Evolutionary conservation across 2,797 vertebrate genomes (phyloP).

Genomic region (Carduelis carduelis): DNA sequence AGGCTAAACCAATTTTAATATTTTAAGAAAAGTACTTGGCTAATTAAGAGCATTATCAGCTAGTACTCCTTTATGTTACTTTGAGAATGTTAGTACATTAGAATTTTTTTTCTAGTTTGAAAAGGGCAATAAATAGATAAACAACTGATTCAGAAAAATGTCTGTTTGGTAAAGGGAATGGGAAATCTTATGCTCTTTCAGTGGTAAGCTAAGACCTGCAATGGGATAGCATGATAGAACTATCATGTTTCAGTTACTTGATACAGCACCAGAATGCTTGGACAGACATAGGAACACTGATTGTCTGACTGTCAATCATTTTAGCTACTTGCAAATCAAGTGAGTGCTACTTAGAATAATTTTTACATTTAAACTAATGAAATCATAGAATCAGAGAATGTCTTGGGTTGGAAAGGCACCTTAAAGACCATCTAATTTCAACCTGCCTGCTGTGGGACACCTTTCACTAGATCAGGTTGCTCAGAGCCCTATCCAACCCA

Average conservation of each 20-base stretch:
- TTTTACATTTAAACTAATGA: neutral
- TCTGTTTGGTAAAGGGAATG: neutral
- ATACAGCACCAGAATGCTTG: neutral
- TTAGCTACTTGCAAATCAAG: neutral
- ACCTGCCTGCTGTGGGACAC: neutral
- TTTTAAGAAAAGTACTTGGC: neutral
- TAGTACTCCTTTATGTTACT: neutral
- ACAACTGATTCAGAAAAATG: neutral
- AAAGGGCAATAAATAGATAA: neutral
- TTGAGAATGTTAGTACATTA: neutral
- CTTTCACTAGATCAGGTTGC: neutral
- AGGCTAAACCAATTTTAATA: neutral
- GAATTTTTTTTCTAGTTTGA: neutral
- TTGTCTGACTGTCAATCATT: neutral
- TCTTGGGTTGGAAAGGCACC: neutral
- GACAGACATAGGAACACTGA: neutral
- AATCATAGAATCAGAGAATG: neutral
- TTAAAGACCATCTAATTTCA: neutral
- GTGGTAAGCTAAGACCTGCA: neutral
- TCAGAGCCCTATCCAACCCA: neutral
- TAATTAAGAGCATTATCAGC: neutral
- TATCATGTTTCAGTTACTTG: neutral
- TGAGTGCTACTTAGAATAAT: neutral
- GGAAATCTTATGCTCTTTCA: neutral
- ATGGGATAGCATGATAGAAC: neutral